Conservation (phyloP, 2,797 vertebrate genomes). For the Pempheris klunzingeri region DNA sequence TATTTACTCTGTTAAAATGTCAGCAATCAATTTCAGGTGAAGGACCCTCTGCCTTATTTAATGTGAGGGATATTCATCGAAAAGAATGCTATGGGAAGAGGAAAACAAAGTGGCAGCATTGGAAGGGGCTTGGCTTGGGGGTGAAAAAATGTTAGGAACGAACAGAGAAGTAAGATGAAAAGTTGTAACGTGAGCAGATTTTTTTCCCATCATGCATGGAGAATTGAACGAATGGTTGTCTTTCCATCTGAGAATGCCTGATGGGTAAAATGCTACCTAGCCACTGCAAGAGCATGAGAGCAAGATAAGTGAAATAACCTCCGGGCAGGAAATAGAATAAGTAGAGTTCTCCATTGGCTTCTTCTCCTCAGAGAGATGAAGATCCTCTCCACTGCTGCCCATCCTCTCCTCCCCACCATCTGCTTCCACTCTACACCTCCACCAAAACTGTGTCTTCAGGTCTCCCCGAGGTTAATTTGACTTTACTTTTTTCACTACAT, state of each 20-base stretch:
- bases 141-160: constrained; percentile 12
- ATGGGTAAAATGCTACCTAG: constrained; percentile 55
- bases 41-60: constrained; percentile 6
- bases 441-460: constrained; percentile 68
- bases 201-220: constrained; percentile 21
- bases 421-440: constrained; percentile 51
- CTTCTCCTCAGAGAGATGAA: constrained; percentile 62
- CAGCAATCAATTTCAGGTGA: constrained; percentile 45
- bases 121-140: neutral
- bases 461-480: constrained; percentile 83
- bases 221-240: constrained; percentile 24
- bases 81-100: neutral
- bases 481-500: constrained; percentile 78
- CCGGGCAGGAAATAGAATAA: constrained; percentile 69
- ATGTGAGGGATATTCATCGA: constrained; percentile 16
- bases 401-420: constrained; percentile 51
- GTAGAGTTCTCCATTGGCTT: constrained; percentile 47
- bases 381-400: constrained; percentile 60
- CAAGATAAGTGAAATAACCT: constrained; percentile 66
- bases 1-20: constrained; percentile 63
- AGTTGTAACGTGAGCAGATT: constrained; percentile 15
- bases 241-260: constrained; percentile 34
- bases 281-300: constrained; percentile 52
- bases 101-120: neutral
- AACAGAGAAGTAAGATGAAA: constrained; percentile 13